Percentiles rank a stretch among this genome's conserved stretches.
Evolutionary conservation across 2,113 vertebrate species (phyloP).

Genomic region (Burhinus oedicnemus): DNA sequence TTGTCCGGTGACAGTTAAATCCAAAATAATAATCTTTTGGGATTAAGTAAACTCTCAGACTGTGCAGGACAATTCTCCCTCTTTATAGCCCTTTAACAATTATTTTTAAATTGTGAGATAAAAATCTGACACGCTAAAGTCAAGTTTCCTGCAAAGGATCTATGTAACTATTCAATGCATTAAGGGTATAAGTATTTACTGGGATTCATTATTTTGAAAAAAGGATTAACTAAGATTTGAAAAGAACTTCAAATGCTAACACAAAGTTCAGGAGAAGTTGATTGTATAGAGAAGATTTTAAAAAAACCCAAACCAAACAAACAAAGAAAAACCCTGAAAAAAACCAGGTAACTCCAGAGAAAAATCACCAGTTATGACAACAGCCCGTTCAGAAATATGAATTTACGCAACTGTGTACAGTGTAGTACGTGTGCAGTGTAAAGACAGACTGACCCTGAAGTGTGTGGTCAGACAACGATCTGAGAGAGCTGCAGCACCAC

Average conservation of each 20-base stretch:
- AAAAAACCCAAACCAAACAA: background rate
- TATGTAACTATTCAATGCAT: background rate
- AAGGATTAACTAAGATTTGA: background rate
- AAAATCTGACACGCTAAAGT: background rate
- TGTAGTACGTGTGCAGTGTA: background rate
- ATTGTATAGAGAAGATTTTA: background rate
- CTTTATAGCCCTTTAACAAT: background rate
- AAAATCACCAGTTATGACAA: background rate
- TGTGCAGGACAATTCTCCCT: background rate
- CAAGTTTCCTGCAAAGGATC: background rate
- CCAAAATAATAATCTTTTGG: background rate
- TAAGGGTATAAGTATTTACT: background rate
- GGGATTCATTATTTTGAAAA: background rate
- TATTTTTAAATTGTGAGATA: background rate
- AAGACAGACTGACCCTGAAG: background rate
- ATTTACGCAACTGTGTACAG: background rate
- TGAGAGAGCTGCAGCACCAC: slow-evolving; percentile 40
- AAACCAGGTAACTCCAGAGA: background rate
- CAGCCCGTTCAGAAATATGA: background rate
- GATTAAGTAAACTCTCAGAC: background rate
- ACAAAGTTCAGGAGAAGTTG: background rate
- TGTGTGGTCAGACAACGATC: background rate
- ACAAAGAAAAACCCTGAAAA: background rate
- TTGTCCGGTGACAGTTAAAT: background rate
- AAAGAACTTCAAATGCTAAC: background rate